Evolutionary conservation across 2,113 vertebrate species (phyloP), one percentile per base, ranked within the genome.

Genomic region (Odontesthes bonariensis): DNA sequence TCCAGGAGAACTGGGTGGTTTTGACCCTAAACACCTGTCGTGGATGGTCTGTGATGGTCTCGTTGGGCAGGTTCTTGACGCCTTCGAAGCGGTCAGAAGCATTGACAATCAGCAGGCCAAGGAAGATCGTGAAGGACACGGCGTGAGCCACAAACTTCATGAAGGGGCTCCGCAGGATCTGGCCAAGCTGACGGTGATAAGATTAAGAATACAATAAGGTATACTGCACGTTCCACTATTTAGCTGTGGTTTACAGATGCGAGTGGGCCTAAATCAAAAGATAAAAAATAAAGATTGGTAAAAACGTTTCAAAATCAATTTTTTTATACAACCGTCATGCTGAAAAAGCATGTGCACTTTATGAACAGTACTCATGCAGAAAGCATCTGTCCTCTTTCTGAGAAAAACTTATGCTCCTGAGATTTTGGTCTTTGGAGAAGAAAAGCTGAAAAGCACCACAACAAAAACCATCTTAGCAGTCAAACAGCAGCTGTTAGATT

Each of bases 81-180:
- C 98, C 98, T 81, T 99, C 97, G 23, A 99, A 99, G 8, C 98
- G 96, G 73, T 99, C 98, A 0, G 98, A 99, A 8, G 97, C 97
- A 0, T 99, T 99, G 87, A 99, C 81, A 1, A 99, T 94, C 73
- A 99, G 93, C 52, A 99, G 90, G 63, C 96, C 96, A 73, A 99
- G 88, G 85, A 99, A 99, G 91, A 98, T 96, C 56, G 96, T 98
- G 91, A 99, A 99, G 73, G 98, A 99, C 73, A 98, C 96, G 0
- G 98, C 97, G 2, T 99, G 98, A 46, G 98, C 97, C 75, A 99
- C 96, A 79, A 99, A 99, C 93, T 99, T 99, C 97, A 99, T 99
- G 85, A 99, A 99, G 52, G 98, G 98, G 59, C 98, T 99, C 68
- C 97, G 93, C 19, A 99, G 93, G 73, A 96, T 97, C 79, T 95